Conservation (phyloP, 2,888 invertebrate species). For the Ceraclea dissimilis region DNA sequence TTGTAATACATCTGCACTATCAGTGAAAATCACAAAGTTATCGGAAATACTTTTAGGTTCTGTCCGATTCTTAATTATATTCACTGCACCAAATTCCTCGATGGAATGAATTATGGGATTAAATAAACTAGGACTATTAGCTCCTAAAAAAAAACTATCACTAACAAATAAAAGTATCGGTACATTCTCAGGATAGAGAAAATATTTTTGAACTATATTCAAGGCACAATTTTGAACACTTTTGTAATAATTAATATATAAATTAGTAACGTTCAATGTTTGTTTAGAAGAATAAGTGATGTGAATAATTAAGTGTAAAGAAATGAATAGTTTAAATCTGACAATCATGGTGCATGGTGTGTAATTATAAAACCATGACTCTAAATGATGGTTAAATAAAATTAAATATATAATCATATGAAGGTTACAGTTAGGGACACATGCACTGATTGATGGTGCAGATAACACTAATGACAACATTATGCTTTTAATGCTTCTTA, state of each 20-base stretch:
- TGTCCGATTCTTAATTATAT: conserved; percentile 3
- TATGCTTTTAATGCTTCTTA: no score
- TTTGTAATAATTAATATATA: background rate
- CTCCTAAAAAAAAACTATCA: background rate
- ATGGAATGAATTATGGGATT: conserved; percentile 7
- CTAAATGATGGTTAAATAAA: no score
- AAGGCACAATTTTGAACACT: conserved; percentile 10
- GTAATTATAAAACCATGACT: no score
- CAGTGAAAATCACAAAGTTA: conserved; percentile 21
- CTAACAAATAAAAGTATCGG: conserved; percentile 12
- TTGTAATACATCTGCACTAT: conserved; percentile 5
- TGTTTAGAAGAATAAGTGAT: no score
- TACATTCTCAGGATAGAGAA: conserved; percentile 11
- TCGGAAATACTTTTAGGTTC: background rate
- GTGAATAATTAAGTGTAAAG: no score
- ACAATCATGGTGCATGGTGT: no score
- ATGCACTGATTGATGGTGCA: no score
- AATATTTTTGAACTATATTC: conserved; percentile 14
- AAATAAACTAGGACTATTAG: background rate
- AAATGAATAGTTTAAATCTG: no score
- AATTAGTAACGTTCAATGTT: no score
- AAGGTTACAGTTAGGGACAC: no score
- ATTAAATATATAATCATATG: no score
- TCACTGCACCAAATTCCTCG: conserved; percentile 9
- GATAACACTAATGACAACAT: no score